phyloP scores from a whole-genome alignment of 2,113 vertebrate species.

The Ibidorhyncha struthersii region DNA sequence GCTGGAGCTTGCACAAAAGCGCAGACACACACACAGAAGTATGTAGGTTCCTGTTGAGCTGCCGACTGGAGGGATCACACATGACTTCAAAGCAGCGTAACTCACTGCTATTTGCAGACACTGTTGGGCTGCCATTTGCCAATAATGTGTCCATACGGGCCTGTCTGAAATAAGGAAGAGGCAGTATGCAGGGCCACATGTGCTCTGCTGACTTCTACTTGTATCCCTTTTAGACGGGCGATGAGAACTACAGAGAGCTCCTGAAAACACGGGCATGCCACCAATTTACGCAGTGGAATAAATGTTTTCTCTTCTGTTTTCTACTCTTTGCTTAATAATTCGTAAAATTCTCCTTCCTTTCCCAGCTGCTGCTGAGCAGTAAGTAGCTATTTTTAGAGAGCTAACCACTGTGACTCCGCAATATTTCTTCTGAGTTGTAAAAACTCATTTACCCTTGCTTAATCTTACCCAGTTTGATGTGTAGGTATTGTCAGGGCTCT shows the following conservation, averaged over 20 bases:
- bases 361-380: constrained; percentile 43
- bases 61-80: background rate
- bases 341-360: background rate
- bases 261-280: background rate
- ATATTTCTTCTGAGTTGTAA: background rate
- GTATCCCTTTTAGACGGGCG: background rate
- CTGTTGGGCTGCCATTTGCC: background rate
- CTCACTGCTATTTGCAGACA: background rate
- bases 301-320: constrained; percentile 28
- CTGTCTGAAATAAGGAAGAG: background rate
- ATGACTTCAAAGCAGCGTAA: background rate
- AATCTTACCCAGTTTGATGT: background rate
- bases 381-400: constrained; percentile 43
- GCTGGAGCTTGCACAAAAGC: background rate
- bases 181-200: accelerated
- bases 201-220: accelerated
- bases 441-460: constrained; percentile 21
- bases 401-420: background rate
- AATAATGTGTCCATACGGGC: accelerated
- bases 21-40: accelerated
- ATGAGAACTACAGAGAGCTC: background rate
- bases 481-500: background rate
- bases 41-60: background rate
- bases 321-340: constrained; percentile 40
- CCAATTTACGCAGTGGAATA: background rate